Evolutionary conservation across 2,113 vertebrate species (phyloP).

Genomic region (Lophotis ruficrista): DNA sequence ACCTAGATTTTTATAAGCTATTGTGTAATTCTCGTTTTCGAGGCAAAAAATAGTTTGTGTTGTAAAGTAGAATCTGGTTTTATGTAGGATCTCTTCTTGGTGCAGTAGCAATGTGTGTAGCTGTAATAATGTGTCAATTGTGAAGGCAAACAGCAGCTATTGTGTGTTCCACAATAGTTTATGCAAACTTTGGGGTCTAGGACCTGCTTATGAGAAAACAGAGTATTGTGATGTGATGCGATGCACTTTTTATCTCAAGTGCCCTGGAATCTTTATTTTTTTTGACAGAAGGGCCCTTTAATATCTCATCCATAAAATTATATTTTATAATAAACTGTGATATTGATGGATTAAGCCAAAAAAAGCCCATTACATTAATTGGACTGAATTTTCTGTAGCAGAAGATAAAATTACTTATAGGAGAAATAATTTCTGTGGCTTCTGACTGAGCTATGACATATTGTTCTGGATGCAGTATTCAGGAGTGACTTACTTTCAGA

Average conservation of each 20-base stretch:
- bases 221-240: background rate
- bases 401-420: background rate
- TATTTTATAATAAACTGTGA: rapidly evolving
- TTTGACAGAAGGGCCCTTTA: background rate
- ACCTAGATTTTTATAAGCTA: background rate
- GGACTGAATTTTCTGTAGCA: background rate
- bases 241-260: background rate
- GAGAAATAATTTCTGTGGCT: background rate
- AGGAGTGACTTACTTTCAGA: background rate
- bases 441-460: background rate
- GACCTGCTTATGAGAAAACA: background rate
- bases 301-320: background rate
- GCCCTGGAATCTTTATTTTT: background rate
- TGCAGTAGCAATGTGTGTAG: background rate
- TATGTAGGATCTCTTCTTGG: background rate
- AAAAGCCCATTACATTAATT: background rate
- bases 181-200: background rate
- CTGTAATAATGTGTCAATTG: slow-evolving; percentile 8
- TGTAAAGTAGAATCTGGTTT: background rate
- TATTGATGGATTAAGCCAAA: background rate
- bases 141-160: slow-evolving; percentile 11
- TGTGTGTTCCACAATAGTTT: background rate
- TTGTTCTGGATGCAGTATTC: background rate
- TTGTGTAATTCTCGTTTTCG: background rate
- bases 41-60: background rate